A percentile compares a stretch with the other conserved stretches of the same genome.
phyloP scores from a whole-genome alignment of 2,797 vertebrate species.

The Pygocentrus nattereri region DNA sequence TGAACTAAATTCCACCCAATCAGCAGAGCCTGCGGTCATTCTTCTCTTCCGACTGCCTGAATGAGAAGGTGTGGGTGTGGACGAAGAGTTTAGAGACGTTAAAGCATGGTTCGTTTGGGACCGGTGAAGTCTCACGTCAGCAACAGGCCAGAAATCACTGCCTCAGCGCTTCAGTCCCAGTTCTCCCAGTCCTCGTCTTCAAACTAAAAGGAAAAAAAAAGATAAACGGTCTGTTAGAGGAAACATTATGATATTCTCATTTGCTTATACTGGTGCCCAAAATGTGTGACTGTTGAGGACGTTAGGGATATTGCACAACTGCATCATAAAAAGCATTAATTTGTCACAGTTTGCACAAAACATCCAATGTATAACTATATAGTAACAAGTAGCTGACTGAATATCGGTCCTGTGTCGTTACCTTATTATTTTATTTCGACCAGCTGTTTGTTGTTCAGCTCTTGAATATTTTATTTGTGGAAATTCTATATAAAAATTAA shows the following conservation, averaged over 20 bases:
- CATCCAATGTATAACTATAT: too few species aligned
- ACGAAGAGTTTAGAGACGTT: slow-evolving; percentile 78
- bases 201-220: slow-evolving; percentile 78
- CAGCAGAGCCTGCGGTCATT: slow-evolving; percentile 55
- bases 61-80: slow-evolving; percentile 77
- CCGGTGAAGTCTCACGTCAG: slow-evolving; percentile 68
- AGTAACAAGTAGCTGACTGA: too few species aligned
- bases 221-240: neutral
- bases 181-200: slow-evolving; percentile 97
- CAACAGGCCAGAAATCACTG: slow-evolving; percentile 50
- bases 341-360: too few species aligned
- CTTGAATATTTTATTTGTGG: too few species aligned
- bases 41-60: slow-evolving; percentile 45
- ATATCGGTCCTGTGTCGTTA: too few species aligned
- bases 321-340: too few species aligned
- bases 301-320: neutral
- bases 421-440: too few species aligned
- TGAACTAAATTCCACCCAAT: slow-evolving; percentile 23
- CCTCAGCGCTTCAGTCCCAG: slow-evolving; percentile 86
- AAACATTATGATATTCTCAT: neutral
- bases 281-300: too few species aligned
- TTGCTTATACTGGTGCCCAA: neutral
- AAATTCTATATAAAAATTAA: too few species aligned
- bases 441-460: too few species aligned
- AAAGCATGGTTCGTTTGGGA: slow-evolving; percentile 73